These are phyloP conservation scores for Yponomeuta cagnagella DNA, from an alignment of 2,888 invertebrate species.

Conservation along the genomic window DNA sequence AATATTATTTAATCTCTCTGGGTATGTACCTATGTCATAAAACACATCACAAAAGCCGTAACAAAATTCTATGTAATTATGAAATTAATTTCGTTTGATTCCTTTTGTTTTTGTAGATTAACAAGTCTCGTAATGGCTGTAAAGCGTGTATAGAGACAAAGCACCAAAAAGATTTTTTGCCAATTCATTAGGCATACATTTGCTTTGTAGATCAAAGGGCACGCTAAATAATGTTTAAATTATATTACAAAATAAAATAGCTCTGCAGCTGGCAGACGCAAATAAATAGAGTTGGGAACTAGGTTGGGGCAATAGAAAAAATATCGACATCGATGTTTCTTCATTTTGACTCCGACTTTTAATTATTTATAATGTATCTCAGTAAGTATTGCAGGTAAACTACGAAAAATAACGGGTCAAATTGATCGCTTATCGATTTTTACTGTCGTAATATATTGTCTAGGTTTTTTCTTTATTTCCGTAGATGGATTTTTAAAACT, in stretches of 20 bases:
- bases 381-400: background rate
- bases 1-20: too few relatives aligned
- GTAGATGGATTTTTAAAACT: too few relatives aligned
- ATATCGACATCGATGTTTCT: constrained; percentile 1
- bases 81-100: background rate
- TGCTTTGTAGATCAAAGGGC: constrained; percentile 54
- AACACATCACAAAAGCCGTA: background rate
- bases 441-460: too few relatives aligned
- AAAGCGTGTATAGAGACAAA: constrained; percentile 15
- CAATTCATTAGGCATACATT: constrained; percentile 23
- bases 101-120: background rate
- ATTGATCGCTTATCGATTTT: too few relatives aligned
- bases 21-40: too few relatives aligned
- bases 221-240: constrained; percentile 48
- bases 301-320: background rate
- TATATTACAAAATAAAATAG: constrained; percentile 44
- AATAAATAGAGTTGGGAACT: constrained; percentile 3
- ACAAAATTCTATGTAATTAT: background rate
- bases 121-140: background rate
- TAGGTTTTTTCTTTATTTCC: too few relatives aligned
- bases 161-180: constrained; percentile 17
- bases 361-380: background rate
- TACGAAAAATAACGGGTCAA: background rate
- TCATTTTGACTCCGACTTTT: background rate
- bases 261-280: constrained; percentile 34